Evolutionary conservation across 2,113 vertebrate species (phyloP), one percentile per base, ranked within the genome.

Genomic region (Mormyrus iriodes): DNA sequence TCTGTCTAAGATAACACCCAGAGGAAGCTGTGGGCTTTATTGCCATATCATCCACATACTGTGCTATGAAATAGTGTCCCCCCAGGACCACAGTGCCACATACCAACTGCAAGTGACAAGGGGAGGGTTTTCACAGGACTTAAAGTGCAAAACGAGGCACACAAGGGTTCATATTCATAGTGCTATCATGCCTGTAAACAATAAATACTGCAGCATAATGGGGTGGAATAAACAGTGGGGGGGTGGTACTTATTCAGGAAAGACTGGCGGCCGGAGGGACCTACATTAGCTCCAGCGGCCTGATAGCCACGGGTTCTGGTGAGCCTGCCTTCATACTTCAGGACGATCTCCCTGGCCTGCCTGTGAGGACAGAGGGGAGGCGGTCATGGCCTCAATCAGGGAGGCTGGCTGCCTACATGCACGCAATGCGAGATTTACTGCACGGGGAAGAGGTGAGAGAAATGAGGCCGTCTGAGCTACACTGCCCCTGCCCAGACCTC

Each of bases 221-320:
- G 46, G 46, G 46, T 2, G 46, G 46, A 5, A 48, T 48, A 7
- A 48, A 48, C 46, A 48, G 46, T 48, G 24, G n/a, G 2, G 58
- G 58, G 8, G 55, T 1, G 55, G 55, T 49, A 49, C 5, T 49
- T 49, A 49, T 49, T 49, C 48, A 7, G 21, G 21, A 0, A 2
- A n/a, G 24, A 27, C 24, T 9, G 39, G 79, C 19, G 79, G 39
- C 19, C 8, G 8, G 39, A 3, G 82, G 82, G 21, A 84, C 82
- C 82, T 95, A 99, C 98, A 94, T 99, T 97, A 84, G 98, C 98
- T n/a, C 98, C 98, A 1, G 98, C 98, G 0, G 98, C 98, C 90
- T 99, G 98, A 94, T 99, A 99, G 0, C 98, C 98, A 83, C 98
- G 96, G 0, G 98, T 99, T 92, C 98, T 96, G 0, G 98, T 99